Base-by-base conservation (phyloP, 2,797 vertebrate species). In the Hypotaenidia philippensis region DNA sequence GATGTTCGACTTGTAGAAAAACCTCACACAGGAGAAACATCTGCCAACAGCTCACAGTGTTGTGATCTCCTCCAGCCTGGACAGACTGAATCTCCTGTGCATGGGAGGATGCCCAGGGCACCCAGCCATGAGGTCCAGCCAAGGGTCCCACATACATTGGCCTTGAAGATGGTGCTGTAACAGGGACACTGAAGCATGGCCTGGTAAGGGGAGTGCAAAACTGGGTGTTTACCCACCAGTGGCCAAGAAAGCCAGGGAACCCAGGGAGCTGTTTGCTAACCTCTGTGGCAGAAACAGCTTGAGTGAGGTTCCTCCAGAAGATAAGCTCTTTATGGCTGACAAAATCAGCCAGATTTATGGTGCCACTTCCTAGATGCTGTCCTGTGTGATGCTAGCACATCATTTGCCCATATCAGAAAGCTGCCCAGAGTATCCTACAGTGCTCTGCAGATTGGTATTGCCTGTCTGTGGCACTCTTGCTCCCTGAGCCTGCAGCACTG, bases 381-480 rank as follows among this genome's bases (percentile, higher is more conserved):
- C 34, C 27, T 1, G 1, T 47, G 31, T 59, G 76, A 65, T 56
- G 31, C 31, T 83, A 47, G 23, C 10, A 5, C 3, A 5, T 36
- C 18, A 40, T 40, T 64, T 74, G 25, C 0, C 0, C 9, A 1
- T 40, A 44, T 18, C 52, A 63, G 71, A 88, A 77, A 91, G 18
- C 38, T 95, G 38, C 34, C 63, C 65, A 26, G 77, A 4, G 6
- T 34, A 25, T 7, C 38, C 10, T 20, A 6, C 20, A 90, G 31
- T 34, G n/a, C 34, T 77, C 56, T 7, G 5, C 34, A 72, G 25
- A n/a, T 32, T 0, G 0, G 47, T 34, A 50, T 31, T 2, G 8
- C 44, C 22, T 9, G 12, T 44, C 32, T 38, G 26, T 9, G 7
- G 31, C 36, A 66, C 17, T 6, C 40, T 59, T 11, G 2, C 17